Evolutionary conservation across 2,113 vertebrate genomes (phyloP).

Genomic region (Deroptyus accipitrinus): DNA sequence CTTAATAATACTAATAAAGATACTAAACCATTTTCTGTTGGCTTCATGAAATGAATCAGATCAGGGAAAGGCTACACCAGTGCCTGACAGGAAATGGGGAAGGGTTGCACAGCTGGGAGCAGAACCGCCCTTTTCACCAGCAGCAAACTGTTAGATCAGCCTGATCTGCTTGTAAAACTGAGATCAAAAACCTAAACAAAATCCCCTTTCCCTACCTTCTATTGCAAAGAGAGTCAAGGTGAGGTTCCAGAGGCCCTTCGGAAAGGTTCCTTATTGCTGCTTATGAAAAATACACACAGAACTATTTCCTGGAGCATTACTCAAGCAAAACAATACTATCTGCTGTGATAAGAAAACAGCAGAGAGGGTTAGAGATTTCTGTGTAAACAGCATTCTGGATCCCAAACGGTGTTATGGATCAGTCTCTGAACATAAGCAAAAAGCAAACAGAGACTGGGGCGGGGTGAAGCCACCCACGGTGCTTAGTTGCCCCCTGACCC

Average conservation of each 20-base stretch:
- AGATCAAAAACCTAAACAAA: neutral
- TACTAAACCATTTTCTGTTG: neutral
- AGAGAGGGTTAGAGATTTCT: neutral
- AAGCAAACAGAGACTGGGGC: rapidly evolving
- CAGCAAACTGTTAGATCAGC: neutral
- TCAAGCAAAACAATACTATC: slow-evolving; percentile 35
- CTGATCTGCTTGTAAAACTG: neutral
- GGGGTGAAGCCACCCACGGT: rapidly evolving
- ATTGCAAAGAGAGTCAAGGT: neutral
- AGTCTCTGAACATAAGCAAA: rapidly evolving
- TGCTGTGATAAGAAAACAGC: slow-evolving; percentile 11
- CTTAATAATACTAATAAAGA: neutral
- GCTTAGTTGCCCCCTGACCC: neutral
- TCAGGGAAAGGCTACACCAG: neutral
- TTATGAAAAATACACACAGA: neutral
- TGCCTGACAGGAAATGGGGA: neutral
- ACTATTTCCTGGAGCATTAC: slow-evolving; percentile 35
- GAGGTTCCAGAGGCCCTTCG: neutral
- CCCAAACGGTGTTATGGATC: neutral
- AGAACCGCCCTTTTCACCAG: neutral
- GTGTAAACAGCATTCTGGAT: neutral
- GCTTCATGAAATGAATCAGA: neutral
- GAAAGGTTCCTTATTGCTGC: neutral
- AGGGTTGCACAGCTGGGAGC: neutral
- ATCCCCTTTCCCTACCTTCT: neutral